Evolutionary conservation across 2,888 invertebrate species (phyloP).

Genomic region (Philonicus albiceps): DNA sequence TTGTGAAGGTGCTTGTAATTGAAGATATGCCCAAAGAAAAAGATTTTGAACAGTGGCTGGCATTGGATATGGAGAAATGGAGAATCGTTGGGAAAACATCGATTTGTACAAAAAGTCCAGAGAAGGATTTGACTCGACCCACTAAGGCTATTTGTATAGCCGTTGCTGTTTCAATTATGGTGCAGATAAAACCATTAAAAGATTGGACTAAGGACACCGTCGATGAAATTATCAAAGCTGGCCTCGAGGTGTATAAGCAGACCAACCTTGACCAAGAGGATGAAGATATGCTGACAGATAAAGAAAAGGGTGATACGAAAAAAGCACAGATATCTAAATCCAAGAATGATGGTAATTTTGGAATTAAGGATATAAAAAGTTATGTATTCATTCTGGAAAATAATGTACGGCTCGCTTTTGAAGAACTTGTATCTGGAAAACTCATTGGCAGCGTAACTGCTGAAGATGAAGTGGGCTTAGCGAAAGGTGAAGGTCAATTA

Average conservation of each 20-base stretch:
- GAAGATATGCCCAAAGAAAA: conserved; percentile 56
- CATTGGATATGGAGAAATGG: conserved; percentile 55
- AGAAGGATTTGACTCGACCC: neutral
- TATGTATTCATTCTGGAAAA: neutral
- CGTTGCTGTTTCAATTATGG: conserved; percentile 41
- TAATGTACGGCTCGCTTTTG: neutral
- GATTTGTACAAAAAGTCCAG: conserved; percentile 46
- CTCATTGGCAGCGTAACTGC: neutral
- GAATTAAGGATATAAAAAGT: neutral
- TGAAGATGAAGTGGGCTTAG: neutral
- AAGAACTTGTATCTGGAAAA: neutral
- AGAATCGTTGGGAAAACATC: conserved; percentile 60
- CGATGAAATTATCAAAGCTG: conserved; percentile 46
- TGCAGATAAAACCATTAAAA: conserved; percentile 2
- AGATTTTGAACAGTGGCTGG: conserved; percentile 59
- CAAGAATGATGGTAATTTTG: neutral
- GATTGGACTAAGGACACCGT: conserved; percentile 47
- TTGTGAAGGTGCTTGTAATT: conserved; percentile 58
- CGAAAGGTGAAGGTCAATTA: neutral
- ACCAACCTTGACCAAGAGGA: neutral
- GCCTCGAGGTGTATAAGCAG: conserved; percentile 35
- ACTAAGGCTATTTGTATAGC: conserved; percentile 47
- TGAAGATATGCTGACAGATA: neutral
- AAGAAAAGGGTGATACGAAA: neutral
- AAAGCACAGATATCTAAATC: neutral